Conservation (phyloP, 2,888 invertebrate genomes). For the Buathra laborator region DNA sequence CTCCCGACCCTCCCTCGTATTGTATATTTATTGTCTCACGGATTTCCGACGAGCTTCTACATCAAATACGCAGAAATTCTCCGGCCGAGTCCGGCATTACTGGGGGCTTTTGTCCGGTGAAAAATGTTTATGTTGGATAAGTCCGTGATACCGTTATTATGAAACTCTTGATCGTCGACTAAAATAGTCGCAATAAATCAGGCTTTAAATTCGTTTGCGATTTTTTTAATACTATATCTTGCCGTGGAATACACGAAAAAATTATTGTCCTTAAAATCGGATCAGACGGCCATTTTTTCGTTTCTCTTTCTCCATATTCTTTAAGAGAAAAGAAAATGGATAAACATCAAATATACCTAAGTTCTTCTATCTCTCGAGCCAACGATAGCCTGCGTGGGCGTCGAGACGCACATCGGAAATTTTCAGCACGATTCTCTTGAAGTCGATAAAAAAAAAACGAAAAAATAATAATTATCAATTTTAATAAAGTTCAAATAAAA, state of each 20-base stretch:
- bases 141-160: not conserved
- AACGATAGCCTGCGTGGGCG: too few species aligned
- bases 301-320: too few species aligned
- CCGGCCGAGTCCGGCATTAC: not conserved
- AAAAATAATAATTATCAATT: too few species aligned
- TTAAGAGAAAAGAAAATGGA: too few species aligned
- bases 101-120: not conserved
- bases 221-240: not conserved
- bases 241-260: not conserved
- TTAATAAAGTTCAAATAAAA: too few species aligned
- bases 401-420: too few species aligned
- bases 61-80: not conserved
- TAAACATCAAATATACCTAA: too few species aligned
- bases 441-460: too few species aligned
- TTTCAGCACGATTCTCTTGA: too few species aligned
- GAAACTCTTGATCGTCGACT: not conserved
- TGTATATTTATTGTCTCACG: conserved; percentile 29
- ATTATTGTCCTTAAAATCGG: not conserved
- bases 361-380: too few species aligned
- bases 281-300: too few species aligned
- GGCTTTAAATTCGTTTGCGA: not conserved
- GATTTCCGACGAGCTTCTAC: conserved; percentile 8
- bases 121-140: conserved; percentile 5
- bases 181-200: not conserved
- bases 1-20: conserved; percentile 2